Evolutionary conservation across 1,140 invertebrate genomes (phyloP).

Genomic region (Trinorchestia longiramus): DNA sequence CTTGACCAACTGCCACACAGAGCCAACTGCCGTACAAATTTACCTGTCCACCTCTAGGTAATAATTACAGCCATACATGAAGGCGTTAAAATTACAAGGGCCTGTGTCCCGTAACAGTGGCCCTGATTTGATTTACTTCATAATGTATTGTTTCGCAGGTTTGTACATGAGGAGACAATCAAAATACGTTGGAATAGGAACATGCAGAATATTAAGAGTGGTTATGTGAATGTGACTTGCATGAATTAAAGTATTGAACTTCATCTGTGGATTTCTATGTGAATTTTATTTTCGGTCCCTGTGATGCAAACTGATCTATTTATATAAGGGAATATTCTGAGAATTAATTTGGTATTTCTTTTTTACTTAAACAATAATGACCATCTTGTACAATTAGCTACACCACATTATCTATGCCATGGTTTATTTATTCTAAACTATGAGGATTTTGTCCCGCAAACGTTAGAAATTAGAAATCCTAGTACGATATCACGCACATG

Average conservation of each 20-base stretch:
- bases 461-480: neutral
- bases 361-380: neutral
- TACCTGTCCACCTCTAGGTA: neutral
- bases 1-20: conserved; percentile 52
- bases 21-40: neutral
- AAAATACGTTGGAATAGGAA: neutral
- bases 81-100: neutral
- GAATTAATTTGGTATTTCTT: too few species aligned
- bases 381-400: neutral
- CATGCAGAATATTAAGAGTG: neutral
- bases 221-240: too few species aligned
- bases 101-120: neutral
- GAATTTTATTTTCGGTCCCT: too few species aligned
- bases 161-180: neutral
- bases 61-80: neutral
- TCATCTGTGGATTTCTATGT: too few species aligned
- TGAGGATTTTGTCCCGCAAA: neutral
- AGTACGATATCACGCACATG: neutral
- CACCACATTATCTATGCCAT: neutral
- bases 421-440: neutral
- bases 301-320: too few species aligned
- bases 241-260: too few species aligned
- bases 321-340: too few species aligned
- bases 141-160: neutral
- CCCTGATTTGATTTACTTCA: neutral